phyloP scores from a whole-genome alignment of 2,113 vertebrate species.

The Mustelus asterias region DNA sequence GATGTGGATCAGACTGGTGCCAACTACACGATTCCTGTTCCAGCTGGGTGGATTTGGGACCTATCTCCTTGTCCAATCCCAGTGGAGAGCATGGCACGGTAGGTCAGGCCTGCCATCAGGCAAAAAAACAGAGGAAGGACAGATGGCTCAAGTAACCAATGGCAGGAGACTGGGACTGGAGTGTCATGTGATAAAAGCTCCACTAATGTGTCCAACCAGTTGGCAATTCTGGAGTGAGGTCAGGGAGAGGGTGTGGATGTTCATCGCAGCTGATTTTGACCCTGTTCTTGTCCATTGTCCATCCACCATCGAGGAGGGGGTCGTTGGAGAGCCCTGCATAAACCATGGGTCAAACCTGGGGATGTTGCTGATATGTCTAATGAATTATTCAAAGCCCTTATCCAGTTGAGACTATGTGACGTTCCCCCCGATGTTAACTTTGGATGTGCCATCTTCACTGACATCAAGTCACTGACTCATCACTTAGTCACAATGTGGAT shows the following conservation, averaged over 20 bases:
- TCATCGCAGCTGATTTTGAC: not conserved
- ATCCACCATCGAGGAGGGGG: not conserved
- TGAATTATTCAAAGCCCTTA: not conserved
- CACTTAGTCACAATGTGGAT: too few relatives aligned
- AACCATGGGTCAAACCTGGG: not conserved
- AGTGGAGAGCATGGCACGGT: too few relatives aligned
- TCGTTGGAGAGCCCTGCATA: not conserved
- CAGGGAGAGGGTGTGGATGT: not conserved
- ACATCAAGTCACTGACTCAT: not conserved
- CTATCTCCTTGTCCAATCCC: too few relatives aligned
- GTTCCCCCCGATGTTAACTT: not conserved
- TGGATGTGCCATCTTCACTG: not conserved
- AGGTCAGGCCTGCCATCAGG: too few relatives aligned
- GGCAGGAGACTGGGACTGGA: not conserved
- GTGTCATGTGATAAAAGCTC: not conserved
- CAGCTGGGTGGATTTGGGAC: too few relatives aligned
- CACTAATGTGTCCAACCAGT: not conserved
- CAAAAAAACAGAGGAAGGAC: too few relatives aligned
- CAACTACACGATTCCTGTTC: too few relatives aligned
- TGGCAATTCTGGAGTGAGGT: not conserved
- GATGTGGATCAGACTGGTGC: too few relatives aligned
- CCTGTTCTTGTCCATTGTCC: not conserved
- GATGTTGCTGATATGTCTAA: not conserved
- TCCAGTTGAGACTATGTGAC: not conserved
- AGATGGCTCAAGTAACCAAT: not conserved